Percentiles rank a stretch among this genome's conserved stretches.
These are phyloP conservation scores for Meghimatium bilineatum DNA, from an alignment of 2,888 invertebrate genomes.

Conservation along the genomic window DNA sequence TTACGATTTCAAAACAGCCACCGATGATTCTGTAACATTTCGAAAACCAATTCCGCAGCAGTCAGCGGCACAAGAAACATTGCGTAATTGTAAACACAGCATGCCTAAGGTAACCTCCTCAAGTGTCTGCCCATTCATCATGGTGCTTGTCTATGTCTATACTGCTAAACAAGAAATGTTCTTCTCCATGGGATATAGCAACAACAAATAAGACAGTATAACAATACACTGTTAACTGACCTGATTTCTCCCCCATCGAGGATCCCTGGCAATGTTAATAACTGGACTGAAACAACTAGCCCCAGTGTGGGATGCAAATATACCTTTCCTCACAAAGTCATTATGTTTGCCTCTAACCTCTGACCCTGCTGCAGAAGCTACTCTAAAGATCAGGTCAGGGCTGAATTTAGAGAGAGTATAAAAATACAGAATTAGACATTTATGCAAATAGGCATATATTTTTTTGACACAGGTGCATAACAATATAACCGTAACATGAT, in stretches of 20 bases:
- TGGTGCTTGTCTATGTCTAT: no score
- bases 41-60: no score
- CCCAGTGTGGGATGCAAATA: constrained; percentile 55
- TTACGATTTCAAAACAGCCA: no score
- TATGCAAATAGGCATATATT: neutral
- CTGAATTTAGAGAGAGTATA: constrained; percentile 14
- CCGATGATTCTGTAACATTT: no score
- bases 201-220: no score
- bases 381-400: constrained; percentile 39
- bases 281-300: constrained; percentile 70
- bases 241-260: constrained; percentile 75
- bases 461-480: neutral
- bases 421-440: neutral
- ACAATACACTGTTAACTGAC: constrained; percentile 51
- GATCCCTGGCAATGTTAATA: constrained; percentile 69
- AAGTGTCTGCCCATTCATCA: no score
- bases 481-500: neutral
- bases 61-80: no score
- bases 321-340: constrained; percentile 42
- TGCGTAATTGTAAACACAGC: no score
- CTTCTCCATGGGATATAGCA: no score
- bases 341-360: constrained; percentile 53
- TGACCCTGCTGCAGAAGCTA: constrained; percentile 36
- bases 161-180: no score
- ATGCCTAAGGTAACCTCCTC: no score